Evolutionary conservation across 1,140 invertebrate genomes (phyloP), one percentile per base, ranked within the genome.

Genomic region (Hycleus cichorii): DNA sequence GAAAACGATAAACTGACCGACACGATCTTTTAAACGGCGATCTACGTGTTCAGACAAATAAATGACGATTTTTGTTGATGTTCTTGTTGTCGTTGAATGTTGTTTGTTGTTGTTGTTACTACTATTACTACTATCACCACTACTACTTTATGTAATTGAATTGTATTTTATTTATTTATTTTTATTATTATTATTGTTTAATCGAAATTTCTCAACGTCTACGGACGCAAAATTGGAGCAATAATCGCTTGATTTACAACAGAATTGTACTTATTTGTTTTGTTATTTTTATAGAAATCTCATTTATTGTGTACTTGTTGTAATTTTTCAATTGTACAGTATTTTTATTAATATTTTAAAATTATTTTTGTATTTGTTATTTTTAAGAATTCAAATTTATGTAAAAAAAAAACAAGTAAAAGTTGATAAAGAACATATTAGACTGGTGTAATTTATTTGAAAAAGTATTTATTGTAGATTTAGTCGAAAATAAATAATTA

Each of bases 341-440:
- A 60, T 60, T 60, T 57, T 52, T 32, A 57, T 60, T 59, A 18
- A 54, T 53, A 55, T 49, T 18, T 52, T 55, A 48, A 47, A 54
- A 47, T 42, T 59, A 59, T 59, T 59, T 59, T 59, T 59, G 51
- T 59, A 59, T 5, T 60, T 54, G 58, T 60, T 60, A 55, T 55
- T 60, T 60, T 60, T 49, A 55, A 60, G 51, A 49, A 60, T 60
- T 49, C 46, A 49, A 51, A 55, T 43, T 53, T 49, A 48, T 55
- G 26, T 49, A 59, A 47, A 53, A 54, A 38, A 59, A 18, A 40
- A 47, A 4, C 32, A 32, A 4, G 7, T 7, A 32, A 32, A 32
- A 32, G 7, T 5, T 7, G 32, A 32, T 5, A 32, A 32, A 4
- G 32, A 18, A 18, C 18, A 18, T 32, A 47, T 47, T 47, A 49